phyloP scores from a whole-genome alignment of 2,888 invertebrate genomes.

The Euzetes globulus region DNA sequence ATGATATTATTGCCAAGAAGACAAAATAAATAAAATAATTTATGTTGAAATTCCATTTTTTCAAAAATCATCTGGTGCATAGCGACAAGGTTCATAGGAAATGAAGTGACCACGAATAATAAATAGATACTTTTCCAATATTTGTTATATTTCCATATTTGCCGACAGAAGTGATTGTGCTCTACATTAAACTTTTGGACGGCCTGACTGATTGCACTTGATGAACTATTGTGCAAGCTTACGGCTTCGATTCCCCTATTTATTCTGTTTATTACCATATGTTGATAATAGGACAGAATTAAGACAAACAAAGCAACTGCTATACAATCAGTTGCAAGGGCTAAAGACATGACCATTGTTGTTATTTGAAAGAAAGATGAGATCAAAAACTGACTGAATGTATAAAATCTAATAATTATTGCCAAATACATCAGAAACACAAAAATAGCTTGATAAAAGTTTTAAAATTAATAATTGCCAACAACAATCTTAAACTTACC shows the following conservation, averaged over 20 bases:
- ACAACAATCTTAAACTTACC: too few relatives aligned
- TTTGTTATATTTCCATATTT: not conserved
- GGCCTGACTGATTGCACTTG: not conserved
- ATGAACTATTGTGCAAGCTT: not conserved
- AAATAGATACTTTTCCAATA: not conserved
- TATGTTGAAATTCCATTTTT: not conserved
- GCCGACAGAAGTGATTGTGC: not conserved
- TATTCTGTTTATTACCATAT: not conserved
- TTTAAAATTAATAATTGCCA: too few relatives aligned
- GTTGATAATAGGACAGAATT: not conserved
- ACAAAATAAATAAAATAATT: not conserved
- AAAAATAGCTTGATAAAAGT: too few relatives aligned
- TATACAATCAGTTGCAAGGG: too few relatives aligned
- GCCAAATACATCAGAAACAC: too few relatives aligned
- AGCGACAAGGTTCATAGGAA: not conserved
- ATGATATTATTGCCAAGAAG: not conserved
- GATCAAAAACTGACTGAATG: too few relatives aligned
- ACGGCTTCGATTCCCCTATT: not conserved
- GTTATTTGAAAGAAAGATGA: too few relatives aligned
- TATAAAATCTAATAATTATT: too few relatives aligned
- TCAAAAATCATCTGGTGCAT: not conserved
- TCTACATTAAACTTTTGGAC: not conserved
- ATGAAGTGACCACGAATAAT: not conserved
- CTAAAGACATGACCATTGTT: too few relatives aligned
- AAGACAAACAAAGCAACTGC: too few relatives aligned